phyloP scores from a whole-genome alignment of 2,888 invertebrate genomes.

The Coecobrya sp. region DNA sequence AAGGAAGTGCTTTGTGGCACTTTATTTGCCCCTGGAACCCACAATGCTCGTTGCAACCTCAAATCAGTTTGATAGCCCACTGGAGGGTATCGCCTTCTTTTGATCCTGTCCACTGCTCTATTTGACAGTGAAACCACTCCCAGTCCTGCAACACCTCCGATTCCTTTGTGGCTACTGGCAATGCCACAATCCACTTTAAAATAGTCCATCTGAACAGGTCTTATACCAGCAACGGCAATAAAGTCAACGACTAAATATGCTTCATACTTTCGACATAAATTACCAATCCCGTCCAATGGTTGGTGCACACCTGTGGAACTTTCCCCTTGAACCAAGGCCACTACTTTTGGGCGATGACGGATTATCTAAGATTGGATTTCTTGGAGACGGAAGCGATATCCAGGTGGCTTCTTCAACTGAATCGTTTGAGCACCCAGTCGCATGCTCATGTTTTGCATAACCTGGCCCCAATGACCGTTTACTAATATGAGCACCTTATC shows the following conservation, averaged over 20 bases:
- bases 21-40: neutral
- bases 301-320: slow-evolving; percentile 95
- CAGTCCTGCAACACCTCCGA: slow-evolving; percentile 93
- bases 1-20: slow-evolving; percentile 88
- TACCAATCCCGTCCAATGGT: slow-evolving; percentile 93
- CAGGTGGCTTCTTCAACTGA: slow-evolving; percentile 85
- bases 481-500: slow-evolving; percentile 92
- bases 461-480: slow-evolving; percentile 94
- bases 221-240: slow-evolving; percentile 92
- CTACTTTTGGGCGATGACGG: slow-evolving; percentile 90
- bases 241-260: slow-evolving; percentile 92
- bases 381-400: slow-evolving; percentile 89
- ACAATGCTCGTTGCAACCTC: neutral
- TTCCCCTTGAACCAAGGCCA: slow-evolving; percentile 96
- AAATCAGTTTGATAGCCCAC: slow-evolving; percentile 65
- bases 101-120: slow-evolving; percentile 89
- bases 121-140: slow-evolving; percentile 92
- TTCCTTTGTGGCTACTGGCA: slow-evolving; percentile 93
- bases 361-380: slow-evolving; percentile 91
- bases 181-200: slow-evolving; percentile 92
- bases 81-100: slow-evolving; percentile 6
- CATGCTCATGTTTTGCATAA: slow-evolving; percentile 91
- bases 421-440: slow-evolving; percentile 1
- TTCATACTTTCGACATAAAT: slow-evolving; percentile 92
- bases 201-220: slow-evolving; percentile 91